Conservation (phyloP, 2,797 vertebrate species). For the Eulemur albifrons region DNA sequence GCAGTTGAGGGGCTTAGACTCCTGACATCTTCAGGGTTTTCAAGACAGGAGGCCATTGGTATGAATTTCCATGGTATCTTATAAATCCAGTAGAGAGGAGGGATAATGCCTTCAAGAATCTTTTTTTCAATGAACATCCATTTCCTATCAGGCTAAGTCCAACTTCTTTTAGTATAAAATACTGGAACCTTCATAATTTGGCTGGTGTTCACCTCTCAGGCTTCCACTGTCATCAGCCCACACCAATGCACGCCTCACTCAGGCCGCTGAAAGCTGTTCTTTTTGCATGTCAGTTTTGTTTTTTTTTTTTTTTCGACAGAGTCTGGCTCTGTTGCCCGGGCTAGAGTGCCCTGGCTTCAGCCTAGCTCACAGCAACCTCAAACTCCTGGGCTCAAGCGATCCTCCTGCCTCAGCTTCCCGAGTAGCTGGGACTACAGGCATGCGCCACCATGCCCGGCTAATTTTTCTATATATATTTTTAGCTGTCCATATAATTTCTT, state of each 20-base stretch:
- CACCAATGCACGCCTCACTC: accelerated
- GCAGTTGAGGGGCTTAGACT: not conserved
- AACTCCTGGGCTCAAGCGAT: too few species aligned
- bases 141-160: not conserved
- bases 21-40: not conserved
- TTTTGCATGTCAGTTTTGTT: not conserved
- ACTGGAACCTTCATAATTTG: not conserved
- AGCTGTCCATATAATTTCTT: too few species aligned
- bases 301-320: too few species aligned
- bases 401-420: too few species aligned
- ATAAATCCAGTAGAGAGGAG: not conserved
- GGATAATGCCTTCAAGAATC: not conserved
- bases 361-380: too few species aligned
- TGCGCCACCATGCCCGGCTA: too few species aligned
- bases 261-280: not conserved
- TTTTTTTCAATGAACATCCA: not conserved
- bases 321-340: too few species aligned
- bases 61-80: not conserved
- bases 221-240: not conserved
- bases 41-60: not conserved
- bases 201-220: not conserved
- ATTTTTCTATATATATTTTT: too few species aligned
- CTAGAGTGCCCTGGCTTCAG: too few species aligned
- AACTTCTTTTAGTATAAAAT: not conserved
- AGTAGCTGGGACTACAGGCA: too few species aligned